phyloP scores from a whole-genome alignment of 2,797 vertebrate species.

The Taeniopygia guttata region DNA sequence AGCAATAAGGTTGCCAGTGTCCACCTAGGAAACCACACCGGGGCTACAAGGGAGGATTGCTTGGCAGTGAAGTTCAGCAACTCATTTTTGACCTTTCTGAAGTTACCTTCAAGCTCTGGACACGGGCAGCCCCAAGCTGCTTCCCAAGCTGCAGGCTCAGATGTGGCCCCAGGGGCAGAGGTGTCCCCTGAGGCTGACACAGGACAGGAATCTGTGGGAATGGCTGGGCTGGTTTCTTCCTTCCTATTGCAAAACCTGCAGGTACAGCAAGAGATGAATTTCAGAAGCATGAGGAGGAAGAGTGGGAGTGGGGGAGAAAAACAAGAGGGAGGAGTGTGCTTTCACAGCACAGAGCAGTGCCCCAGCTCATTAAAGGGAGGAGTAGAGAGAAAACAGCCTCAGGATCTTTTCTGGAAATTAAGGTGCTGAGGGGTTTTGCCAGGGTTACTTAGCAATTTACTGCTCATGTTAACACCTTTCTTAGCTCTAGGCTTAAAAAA shows the following conservation, averaged over 20 bases:
- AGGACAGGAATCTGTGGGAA: background rate
- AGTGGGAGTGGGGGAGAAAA: fast-evolving
- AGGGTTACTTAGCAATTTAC: background rate
- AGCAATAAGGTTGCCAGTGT: fast-evolving
- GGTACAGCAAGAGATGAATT: background rate
- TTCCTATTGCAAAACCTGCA: background rate
- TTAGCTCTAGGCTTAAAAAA: background rate
- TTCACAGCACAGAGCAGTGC: background rate
- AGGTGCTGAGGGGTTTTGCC: background rate
- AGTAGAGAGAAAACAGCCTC: background rate
- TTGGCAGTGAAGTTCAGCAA: background rate
- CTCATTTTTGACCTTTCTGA: background rate
- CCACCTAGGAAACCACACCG: fast-evolving
- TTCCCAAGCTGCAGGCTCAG: background rate
- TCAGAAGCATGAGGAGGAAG: background rate
- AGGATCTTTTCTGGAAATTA: background rate
- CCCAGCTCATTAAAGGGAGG: background rate
- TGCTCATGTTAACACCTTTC: background rate
- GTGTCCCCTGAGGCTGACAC: background rate
- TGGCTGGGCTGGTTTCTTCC: fast-evolving
- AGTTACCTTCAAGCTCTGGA: background rate
- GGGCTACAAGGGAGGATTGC: fast-evolving
- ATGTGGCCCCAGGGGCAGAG: background rate
- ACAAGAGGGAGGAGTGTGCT: background rate
- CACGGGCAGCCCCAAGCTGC: background rate